Evolutionary conservation across 1,140 invertebrate species (phyloP).

Genomic region (Drosophila lini): DNA sequence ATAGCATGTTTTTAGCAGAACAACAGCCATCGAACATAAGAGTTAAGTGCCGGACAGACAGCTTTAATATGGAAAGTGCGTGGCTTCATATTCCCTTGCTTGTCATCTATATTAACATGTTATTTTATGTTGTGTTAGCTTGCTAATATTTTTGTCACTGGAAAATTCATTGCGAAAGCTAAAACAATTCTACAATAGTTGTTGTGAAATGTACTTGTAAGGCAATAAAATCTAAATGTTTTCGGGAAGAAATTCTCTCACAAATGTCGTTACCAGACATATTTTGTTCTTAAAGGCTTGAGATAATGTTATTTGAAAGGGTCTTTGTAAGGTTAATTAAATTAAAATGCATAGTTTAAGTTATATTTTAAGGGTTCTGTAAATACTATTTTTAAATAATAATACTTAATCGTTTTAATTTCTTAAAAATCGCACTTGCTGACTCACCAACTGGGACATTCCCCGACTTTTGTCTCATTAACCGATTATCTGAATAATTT

Average conservation of each 20-base stretch:
- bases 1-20: conserved; percentile 15
- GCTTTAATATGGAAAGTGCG: conserved; percentile 22
- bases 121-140: conserved; percentile 11
- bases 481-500: conserved; percentile 24
- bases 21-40: conserved; percentile 23
- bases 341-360: not conserved
- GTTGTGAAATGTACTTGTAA: conserved; percentile 10
- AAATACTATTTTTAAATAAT: too few relatives aligned
- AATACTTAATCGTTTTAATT: not conserved
- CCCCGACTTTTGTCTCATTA: not conserved
- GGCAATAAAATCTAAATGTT: conserved; percentile 7
- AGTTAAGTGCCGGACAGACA: conserved; percentile 16
- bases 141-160: conserved; percentile 3
- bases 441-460: not conserved
- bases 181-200: conserved; percentile 6
- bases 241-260: not conserved
- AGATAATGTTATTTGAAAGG: not conserved
- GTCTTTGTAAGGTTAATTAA: not conserved
- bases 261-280: not conserved
- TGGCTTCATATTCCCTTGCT: not conserved
- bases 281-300: not conserved
- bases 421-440: not conserved
- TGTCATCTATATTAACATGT: conserved; percentile 21
- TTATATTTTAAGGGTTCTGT: not conserved
- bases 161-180: conserved; percentile 4